phyloP scores from a whole-genome alignment of 1,140 invertebrate species.

The Caenorhabditis elegans region DNA sequence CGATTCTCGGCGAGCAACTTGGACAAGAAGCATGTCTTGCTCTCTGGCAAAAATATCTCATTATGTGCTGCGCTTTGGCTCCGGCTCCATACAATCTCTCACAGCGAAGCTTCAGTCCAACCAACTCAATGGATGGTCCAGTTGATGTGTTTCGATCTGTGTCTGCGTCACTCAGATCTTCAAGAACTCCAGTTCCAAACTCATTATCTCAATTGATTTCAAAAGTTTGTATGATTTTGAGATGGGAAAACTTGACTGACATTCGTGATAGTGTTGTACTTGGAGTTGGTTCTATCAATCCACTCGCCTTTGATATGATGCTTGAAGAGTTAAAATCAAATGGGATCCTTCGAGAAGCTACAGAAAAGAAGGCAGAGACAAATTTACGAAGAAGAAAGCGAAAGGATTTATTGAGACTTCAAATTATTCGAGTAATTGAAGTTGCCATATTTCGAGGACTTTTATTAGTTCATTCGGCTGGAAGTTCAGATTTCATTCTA shows the following conservation, averaged over 20 bases:
- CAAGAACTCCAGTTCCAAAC: constrained; percentile 21
- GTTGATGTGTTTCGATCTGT: constrained; percentile 48
- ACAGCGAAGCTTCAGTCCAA: constrained; percentile 54
- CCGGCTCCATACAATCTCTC: constrained; percentile 51
- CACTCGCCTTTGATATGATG: constrained; percentile 72
- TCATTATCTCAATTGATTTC: constrained; percentile 40
- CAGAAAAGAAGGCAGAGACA: constrained; percentile 94
- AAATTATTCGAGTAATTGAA: constrained; percentile 73
- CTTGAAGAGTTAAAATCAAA: constrained; percentile 89
- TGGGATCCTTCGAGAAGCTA: constrained; percentile 80
- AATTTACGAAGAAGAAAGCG: constrained; percentile 80
- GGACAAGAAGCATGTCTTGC: constrained; percentile 63
- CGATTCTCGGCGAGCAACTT: constrained; percentile 60
- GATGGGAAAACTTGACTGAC: constrained; percentile 82
- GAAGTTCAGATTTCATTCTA: background rate
- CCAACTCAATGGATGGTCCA: constrained; percentile 35
- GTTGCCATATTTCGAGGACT: constrained; percentile 33
- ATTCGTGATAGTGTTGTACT: constrained; percentile 88
- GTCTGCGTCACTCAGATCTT: constrained; percentile 40
- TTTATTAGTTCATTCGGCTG: constrained; percentile 11
- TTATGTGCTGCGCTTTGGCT: constrained; percentile 61
- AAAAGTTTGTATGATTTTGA: constrained; percentile 63
- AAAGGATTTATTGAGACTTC: constrained; percentile 80
- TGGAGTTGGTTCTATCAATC: constrained; percentile 66
- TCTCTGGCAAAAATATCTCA: constrained; percentile 64